Base-by-base conservation (phyloP, 2,797 vertebrate genomes). In the Gouania willdenowi region DNA sequence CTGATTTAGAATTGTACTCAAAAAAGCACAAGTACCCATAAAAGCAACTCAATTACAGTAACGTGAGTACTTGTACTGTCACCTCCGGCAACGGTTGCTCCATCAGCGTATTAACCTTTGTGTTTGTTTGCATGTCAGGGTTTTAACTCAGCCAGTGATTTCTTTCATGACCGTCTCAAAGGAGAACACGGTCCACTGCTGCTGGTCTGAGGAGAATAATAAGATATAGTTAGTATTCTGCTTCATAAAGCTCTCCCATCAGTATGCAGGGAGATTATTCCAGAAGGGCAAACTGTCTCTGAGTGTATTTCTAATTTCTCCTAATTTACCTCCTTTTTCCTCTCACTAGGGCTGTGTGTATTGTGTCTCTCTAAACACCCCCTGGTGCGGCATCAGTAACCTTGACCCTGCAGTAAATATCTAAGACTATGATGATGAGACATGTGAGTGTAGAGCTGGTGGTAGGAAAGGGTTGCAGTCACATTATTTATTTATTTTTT, bases 361-460 rank as follows among this genome's bases (percentile, higher is more conserved):
- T 28, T 46, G 37, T 55, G 52, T 65, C 35, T 16, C 0, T 34
- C 36, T 43, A 46, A 71, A 53, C 41, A 43, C 48, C 18, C 31
- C 37, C 38, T 32, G 12, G 36, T 54, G 50, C 48, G 56, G 31
- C 27, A 37, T 44, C 37, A 39, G 15, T 51, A 48, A 35, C 36
- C 61, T 51, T 58, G 38, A 48, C 57, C 55, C 41, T 29, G 38
- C 31, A 41, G n/a, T n/a, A n/a, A n/a, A n/a, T n/a, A n/a, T n/a
- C n/a, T n/a, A n/a, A n/a, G n/a, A n/a, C n/a, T n/a, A n/a, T 24
- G 26, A 57, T 73, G 76, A 69, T 43, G 55, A 57, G 54, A 48
- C 22, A 8, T 37, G 49, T 7, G 41, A 52, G 27, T 51, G 52
- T 36, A 14, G 24, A 17, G 38, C 53, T 52, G 48, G 51, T 51